Conservation (phyloP, 1,140 invertebrate species). For the Drosophila lacertosa region DNA sequence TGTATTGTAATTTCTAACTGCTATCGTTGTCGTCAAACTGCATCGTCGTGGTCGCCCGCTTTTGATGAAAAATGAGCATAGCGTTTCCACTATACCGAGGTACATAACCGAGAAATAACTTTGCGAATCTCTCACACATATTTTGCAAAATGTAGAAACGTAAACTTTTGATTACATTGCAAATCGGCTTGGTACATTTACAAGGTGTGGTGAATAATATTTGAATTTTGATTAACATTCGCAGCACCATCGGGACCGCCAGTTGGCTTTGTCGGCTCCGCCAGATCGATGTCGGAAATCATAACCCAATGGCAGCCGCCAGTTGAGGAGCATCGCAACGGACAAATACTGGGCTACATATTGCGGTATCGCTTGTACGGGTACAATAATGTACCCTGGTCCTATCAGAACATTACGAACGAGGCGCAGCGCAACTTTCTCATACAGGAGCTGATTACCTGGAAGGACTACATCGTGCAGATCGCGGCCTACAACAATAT, state of each 20-base stretch:
- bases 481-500: conserved; percentile 99
- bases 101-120: conserved; percentile 46
- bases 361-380: conserved; percentile 95
- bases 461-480: conserved; percentile 99
- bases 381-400: conserved; percentile 96
- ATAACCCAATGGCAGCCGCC: conserved; percentile 99
- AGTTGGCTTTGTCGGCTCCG: conserved; percentile 94
- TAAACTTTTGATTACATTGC: background rate
- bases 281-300: conserved; percentile 96
- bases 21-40: conserved; percentile 72
- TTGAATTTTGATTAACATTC: background rate
- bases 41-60: conserved; percentile 60
- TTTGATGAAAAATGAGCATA: conserved; percentile 60
- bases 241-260: conserved; percentile 94
- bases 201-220: conserved; percentile 6
- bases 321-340: conserved; percentile 95
- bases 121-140: background rate
- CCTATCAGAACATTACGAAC: conserved; percentile 95
- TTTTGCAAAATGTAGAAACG: background rate
- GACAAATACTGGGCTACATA: conserved; percentile 96
- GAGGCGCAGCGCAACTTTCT: conserved; percentile 96
- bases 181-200: background rate
- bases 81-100: conserved; percentile 83
- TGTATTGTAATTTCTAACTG: conserved; percentile 72
- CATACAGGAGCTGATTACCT: conserved; percentile 97